Evolutionary conservation across 2,797 vertebrate species (phyloP).

Genomic region (Crypturellus tataupa): DNA sequence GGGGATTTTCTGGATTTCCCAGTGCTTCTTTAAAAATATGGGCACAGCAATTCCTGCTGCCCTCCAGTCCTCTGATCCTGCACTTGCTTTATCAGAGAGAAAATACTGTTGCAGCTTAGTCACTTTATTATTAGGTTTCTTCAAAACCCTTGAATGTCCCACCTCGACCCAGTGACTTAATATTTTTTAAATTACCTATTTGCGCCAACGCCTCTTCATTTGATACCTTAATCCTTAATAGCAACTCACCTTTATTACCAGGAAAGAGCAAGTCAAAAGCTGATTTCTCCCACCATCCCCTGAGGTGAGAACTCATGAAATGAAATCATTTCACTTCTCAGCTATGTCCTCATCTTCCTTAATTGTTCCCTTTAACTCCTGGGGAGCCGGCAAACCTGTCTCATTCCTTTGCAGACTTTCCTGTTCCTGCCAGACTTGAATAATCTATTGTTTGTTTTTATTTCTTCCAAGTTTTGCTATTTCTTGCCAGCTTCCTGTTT

Average conservation of each 20-base stretch:
- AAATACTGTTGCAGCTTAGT: slow-evolving; percentile 25
- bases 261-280: slow-evolving; percentile 51
- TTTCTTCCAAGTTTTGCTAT: slow-evolving; percentile 2
- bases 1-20: background rate
- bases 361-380: slow-evolving; percentile 67
- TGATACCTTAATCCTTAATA: slow-evolving; percentile 71
- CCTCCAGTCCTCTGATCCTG: background rate
- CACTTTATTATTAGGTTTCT: slow-evolving; percentile 25
- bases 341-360: slow-evolving; percentile 67
- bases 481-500: slow-evolving; percentile 56
- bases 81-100: background rate
- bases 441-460: slow-evolving; percentile 62
- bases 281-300: slow-evolving; percentile 58
- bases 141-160: slow-evolving; percentile 38
- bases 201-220: slow-evolving; percentile 52
- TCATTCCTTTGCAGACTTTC: slow-evolving; percentile 51
- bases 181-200: slow-evolving; percentile 66
- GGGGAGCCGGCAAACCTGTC: slow-evolving; percentile 43
- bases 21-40: background rate
- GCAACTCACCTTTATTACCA: slow-evolving; percentile 73
- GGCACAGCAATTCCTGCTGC: background rate
- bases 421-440: slow-evolving; percentile 62
- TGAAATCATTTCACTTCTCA: slow-evolving; percentile 69
- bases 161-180: slow-evolving; percentile 34
- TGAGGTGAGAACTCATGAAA: slow-evolving; percentile 66